Percentiles rank a stretch among this genome's conserved stretches.
Conservation (phyloP, 2,113 vertebrate species). For the Psephotus haematonotus region DNA sequence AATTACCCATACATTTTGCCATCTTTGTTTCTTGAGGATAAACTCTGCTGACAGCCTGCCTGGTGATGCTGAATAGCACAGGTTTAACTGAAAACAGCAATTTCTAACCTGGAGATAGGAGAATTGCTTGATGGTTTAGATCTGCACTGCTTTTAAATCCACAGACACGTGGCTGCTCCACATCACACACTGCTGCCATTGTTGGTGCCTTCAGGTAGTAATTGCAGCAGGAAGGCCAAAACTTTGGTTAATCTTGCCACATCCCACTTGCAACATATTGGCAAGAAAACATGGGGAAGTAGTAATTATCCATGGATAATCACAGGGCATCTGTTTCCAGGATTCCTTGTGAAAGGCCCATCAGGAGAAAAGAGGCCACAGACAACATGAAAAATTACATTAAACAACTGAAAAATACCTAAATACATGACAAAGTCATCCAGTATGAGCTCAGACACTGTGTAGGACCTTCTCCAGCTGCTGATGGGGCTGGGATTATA, state of each 20-base stretch:
- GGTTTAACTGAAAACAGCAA: background rate
- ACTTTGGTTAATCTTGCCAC: background rate
- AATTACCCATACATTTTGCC: background rate
- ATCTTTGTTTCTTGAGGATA: background rate
- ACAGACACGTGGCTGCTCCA: background rate
- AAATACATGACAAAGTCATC: background rate
- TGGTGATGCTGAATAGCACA: background rate
- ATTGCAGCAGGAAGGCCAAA: background rate
- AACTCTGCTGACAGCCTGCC: background rate
- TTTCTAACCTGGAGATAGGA: background rate
- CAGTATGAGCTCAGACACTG: background rate
- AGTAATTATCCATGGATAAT: background rate
- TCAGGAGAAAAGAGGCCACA: background rate
- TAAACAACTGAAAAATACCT: background rate
- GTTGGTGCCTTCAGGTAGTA: background rate
- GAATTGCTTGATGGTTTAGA: background rate
- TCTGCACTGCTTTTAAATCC: background rate
- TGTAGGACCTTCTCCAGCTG: background rate
- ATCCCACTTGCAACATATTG: conserved; percentile 8
- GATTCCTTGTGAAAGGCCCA: background rate
- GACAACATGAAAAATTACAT: background rate
- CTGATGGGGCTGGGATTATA: background rate
- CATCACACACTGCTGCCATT: background rate
- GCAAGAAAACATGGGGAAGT: background rate
- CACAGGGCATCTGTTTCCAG: background rate